Evolutionary conservation across 2,113 vertebrate genomes (phyloP), one percentile per base, ranked within the genome.

Genomic region (Catharus bicknelli): DNA sequence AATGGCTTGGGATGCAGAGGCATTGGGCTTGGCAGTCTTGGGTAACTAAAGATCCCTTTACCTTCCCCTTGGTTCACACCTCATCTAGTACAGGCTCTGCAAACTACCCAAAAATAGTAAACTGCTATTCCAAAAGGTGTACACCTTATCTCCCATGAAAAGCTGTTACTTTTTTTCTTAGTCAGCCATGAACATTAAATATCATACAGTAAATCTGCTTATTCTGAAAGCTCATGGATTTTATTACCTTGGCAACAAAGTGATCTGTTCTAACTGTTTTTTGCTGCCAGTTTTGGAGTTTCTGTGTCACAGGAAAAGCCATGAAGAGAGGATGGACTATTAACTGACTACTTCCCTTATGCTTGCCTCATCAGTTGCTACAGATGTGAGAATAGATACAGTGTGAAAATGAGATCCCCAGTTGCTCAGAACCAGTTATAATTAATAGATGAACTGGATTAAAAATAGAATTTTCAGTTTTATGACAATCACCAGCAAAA

Each of bases 161-260:
- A 80, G 13, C 53, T 85, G 47, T 30, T 79, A 53, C 40, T 27
- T 62, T 84, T 88, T 67, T 70, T 38, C 67, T 92, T 34, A 87
- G 57, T 83, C 82, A 91, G 45, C 22, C 57, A 64, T 2, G 5
- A 94, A 85, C 62, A 83, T 68, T 79, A 92, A 87, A 61, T 63
- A 76, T 62, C 50, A 68, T 66, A 58, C 9, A 89, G 91, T 40
- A 95, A 93, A 95, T 90, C 57, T 87, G 50, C 54, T 93, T 87
- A 89, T 90, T 95, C 78, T 91, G 76, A 83, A 92, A 91, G 36
- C 57, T 61, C 45, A 19, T 64, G 45, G 21, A 64, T 91, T 95
- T 85, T 89, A 93, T 90, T 95, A 62, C 87, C 87, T 88, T 94
- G 70, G 85, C 47, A 95, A 93, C 74, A 76, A 96, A 91, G 29